These are phyloP conservation scores for Sisor rabdophorus DNA, from an alignment of 2,113 vertebrate genomes.

Conservation along the genomic window DNA sequence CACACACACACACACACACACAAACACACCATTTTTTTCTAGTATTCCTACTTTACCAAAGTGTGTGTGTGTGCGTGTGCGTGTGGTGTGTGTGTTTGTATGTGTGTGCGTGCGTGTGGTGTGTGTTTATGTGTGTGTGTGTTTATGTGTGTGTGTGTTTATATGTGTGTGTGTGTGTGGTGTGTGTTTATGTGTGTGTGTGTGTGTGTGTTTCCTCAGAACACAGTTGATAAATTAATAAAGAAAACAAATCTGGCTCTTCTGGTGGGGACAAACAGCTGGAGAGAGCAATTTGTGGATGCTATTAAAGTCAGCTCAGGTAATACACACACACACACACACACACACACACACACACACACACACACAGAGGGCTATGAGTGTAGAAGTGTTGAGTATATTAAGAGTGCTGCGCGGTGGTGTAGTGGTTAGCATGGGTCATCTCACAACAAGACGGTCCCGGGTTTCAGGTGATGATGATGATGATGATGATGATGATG, in stretches of 20 bases:
- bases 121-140: too few relatives aligned
- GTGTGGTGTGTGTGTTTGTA: conserved; percentile 6
- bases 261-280: conserved; percentile 92
- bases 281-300: conserved; percentile 94
- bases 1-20: conserved; percentile 2
- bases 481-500: conserved; percentile 63
- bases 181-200: too few relatives aligned
- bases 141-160: too few relatives aligned
- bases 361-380: too few relatives aligned
- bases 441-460: too few relatives aligned
- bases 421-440: too few relatives aligned
- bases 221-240: conserved; percentile 93
- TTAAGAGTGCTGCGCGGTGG: background rate
- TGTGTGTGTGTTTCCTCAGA: conserved; percentile 72
- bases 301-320: conserved; percentile 90
- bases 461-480: conserved; percentile 73
- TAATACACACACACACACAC: conserved; percentile 57
- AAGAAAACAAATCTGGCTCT: conserved; percentile 98
- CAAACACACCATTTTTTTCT: background rate
- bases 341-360: background rate
- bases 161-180: too few relatives aligned
- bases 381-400: background rate
- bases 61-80: background rate
- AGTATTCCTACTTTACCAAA: background rate
- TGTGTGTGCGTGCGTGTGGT: background rate